Base-by-base conservation (phyloP, 2,888 invertebrate species). In the Folsomia candida region DNA sequence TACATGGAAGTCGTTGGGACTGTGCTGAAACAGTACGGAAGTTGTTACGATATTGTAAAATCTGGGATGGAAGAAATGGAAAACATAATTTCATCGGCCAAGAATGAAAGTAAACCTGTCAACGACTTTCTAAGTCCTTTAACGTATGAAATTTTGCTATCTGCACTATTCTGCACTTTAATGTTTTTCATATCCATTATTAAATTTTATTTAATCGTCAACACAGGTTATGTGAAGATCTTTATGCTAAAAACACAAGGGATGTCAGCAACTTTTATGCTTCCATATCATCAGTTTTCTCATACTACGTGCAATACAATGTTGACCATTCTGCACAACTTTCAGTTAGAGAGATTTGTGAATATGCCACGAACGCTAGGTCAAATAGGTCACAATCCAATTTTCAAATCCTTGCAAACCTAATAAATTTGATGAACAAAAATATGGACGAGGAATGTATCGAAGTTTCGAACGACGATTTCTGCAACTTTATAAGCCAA, bases 1-100 rank as follows among this genome's bases (percentile, higher is more conserved):
- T 67, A 59, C 28, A 6, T 66, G 9, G 66, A 66, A 57, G 57
- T 57, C 14, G 66, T 66, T 51, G 66, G 54, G 22, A 26, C 18
- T 9, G 66, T 51, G 6, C 3, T 66, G 2, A 54, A 26, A 18
- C 1, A 2, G 18, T 47, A n/a, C 18, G 47, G 25, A 4, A 4
- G 57, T 11, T 66, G 66, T 57, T 57, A 57, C 51, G 20, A 4
- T 2, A 57, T 47, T 18, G 22, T 66, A n/a, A 57, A 66, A 27
- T n/a, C 6, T 2, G 66, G 51, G 27, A 24, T 57, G n/a, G n/a
- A 57, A 47, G 2, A 51, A 6, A 2, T 64, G 3, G 2, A 26
- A 28, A 6, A 29, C 2, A 29, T 62, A 29, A 28, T 62, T 26
- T 4, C 59, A 24, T 24, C 22, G 29, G 27, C 2, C 18, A 11